These are phyloP conservation scores for Sinohyriopsis cumingii DNA, from an alignment of 2,888 invertebrate genomes.

Conservation along the genomic window DNA sequence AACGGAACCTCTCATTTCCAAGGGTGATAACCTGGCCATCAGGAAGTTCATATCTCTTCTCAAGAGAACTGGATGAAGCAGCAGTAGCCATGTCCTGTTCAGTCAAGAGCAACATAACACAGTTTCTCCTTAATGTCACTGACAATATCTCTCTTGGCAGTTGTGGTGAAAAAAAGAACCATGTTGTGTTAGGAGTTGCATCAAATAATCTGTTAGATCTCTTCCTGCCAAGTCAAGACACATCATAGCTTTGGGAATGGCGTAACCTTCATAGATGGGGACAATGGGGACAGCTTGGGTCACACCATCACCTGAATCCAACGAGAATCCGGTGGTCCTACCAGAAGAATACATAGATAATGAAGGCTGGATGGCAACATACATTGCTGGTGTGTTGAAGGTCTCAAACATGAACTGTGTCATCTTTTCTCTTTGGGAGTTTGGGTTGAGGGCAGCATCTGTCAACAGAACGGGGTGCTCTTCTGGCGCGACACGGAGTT, in stretches of 20 bases:
- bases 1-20: constrained; percentile 63
- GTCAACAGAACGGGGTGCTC: constrained; percentile 81
- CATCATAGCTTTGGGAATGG: constrained; percentile 95
- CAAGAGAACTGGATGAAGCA: constrained; percentile 89
- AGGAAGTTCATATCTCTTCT: constrained; percentile 83
- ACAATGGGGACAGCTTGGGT: constrained; percentile 97
- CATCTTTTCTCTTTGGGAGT: constrained; percentile 95
- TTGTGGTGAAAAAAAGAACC: constrained; percentile 69
- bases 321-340: constrained; percentile 96
- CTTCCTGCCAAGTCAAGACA: too few relatives aligned
- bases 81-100: constrained; percentile 97
- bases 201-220: constrained; percentile 96
- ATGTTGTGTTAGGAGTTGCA: constrained; percentile 86
- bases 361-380: constrained; percentile 95
- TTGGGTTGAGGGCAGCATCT: constrained; percentile 78
- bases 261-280: constrained; percentile 95
- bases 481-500: constrained; percentile 89
- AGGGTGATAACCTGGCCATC: constrained; percentile 60
- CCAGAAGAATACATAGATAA: constrained; percentile 94
- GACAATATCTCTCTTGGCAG: constrained; percentile 94
- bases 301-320: constrained; percentile 96
- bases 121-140: constrained; percentile 95
- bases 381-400: too few relatives aligned
- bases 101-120: constrained; percentile 92
- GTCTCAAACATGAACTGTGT: constrained; percentile 79